Percentiles rank a stretch among this genome's conserved stretches.
phyloP scores from a whole-genome alignment of 2,113 vertebrate species.

The Psilopogon haemacephalus region DNA sequence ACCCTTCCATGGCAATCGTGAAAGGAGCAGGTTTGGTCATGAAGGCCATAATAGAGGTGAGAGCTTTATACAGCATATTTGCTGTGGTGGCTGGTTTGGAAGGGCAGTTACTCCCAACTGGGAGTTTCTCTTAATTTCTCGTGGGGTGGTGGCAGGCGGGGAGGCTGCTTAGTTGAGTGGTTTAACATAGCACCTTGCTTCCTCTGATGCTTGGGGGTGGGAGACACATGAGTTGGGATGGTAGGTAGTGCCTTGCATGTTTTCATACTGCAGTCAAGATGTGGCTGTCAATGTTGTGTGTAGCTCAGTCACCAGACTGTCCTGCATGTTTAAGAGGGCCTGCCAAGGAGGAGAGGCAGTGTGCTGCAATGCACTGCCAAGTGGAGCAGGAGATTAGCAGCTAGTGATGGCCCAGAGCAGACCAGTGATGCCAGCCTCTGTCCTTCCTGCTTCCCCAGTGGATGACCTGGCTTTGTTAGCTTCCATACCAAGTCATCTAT shows the following conservation, averaged over 20 bases:
- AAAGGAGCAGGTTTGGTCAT: conserved; percentile 98
- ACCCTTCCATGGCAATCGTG: conserved; percentile 98
- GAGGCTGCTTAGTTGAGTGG: background rate
- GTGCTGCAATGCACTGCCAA: background rate
- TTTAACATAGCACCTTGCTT: background rate
- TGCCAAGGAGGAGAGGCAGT: background rate
- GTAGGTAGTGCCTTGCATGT: conserved; percentile 38
- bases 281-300: conserved; percentile 25
- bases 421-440: background rate
- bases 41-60: conserved; percentile 99
- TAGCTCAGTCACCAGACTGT: conserved; percentile 17
- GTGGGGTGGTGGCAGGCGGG: too few relatives aligned
- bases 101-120: background rate
- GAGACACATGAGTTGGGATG: background rate
- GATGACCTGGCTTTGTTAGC: background rate
- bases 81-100: background rate
- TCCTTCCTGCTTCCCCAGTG: background rate
- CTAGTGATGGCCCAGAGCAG: background rate
- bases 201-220: background rate
- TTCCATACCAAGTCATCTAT: background rate
- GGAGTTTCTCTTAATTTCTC: background rate
- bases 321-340: conserved; percentile 17
- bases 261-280: conserved; percentile 18
- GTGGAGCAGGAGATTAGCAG: background rate
- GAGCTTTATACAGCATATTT: background rate